Evolutionary conservation across 1,140 invertebrate genomes (phyloP).

Genomic region (Aplysia californica): DNA sequence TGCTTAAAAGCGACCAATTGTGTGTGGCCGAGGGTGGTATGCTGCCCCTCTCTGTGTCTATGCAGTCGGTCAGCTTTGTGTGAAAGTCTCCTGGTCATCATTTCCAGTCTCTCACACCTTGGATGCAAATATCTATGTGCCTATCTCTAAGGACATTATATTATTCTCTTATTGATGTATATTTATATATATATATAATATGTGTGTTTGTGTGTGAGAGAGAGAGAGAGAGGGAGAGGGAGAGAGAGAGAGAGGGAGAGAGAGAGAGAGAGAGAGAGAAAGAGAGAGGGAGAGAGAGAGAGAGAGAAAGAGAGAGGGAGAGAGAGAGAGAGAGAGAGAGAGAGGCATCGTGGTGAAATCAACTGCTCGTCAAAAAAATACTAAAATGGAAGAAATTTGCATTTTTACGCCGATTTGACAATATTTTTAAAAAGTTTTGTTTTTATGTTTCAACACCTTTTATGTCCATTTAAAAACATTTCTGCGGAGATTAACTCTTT

Average conservation of each 20-base stretch:
- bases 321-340: not conserved
- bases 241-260: conserved; percentile 10
- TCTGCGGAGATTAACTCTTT: no score
- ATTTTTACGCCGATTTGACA: no score
- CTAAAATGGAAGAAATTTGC: no score
- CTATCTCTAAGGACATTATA: not conserved
- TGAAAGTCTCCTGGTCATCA: not conserved
- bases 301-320: not conserved
- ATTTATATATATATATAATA: not conserved
- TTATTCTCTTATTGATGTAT: not conserved
- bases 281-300: not conserved
- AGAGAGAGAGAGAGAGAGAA: conserved; percentile 12
- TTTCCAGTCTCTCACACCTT: not conserved
- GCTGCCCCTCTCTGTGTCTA: not conserved
- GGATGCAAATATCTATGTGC: not conserved
- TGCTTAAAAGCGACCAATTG: no score
- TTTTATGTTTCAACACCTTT: no score
- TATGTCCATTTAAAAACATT: no score
- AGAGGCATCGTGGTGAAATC: no score
- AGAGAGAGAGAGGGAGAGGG: not conserved
- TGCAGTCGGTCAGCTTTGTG: not conserved
- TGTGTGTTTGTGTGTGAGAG: not conserved
- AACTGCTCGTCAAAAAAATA: no score
- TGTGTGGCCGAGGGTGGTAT: not conserved
- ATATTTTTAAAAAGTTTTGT: no score